Percentiles rank a stretch among this genome's conserved stretches.
These are phyloP conservation scores for Lucinisca nassula DNA, from an alignment of 2,888 invertebrate genomes.

Conservation along the genomic window DNA sequence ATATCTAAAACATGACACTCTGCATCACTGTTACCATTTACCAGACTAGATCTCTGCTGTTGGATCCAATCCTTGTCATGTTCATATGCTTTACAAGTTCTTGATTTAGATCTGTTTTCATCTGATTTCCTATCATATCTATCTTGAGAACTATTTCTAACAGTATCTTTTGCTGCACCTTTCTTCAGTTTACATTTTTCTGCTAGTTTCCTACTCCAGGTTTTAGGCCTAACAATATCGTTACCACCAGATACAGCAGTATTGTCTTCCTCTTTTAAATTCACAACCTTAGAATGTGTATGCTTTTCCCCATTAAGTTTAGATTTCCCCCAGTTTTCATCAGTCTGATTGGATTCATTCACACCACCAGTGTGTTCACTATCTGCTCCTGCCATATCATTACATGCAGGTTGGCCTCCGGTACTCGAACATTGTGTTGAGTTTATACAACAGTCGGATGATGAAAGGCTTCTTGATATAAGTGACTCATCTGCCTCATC, in stretches of 20 bases:
- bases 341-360: neutral
- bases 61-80: neutral
- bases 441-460: neutral
- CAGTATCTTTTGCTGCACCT: neutral
- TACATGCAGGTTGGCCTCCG: no score
- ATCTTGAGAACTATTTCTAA: neutral
- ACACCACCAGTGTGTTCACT: neutral
- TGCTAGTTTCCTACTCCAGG: slow-evolving; percentile 9
- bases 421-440: neutral
- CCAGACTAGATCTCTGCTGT: neutral
- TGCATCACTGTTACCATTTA: neutral
- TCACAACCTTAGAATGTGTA: neutral
- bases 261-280: neutral
- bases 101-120: neutral
- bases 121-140: neutral
- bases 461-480: neutral
- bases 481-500: neutral
- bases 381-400: no score
- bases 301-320: neutral
- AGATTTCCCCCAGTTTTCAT: neutral
- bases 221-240: slow-evolving; percentile 17
- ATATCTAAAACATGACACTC: neutral
- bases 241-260: neutral
- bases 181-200: slow-evolving; percentile 16
- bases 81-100: slow-evolving; percentile 1